Evolutionary conservation across 2,888 invertebrate genomes (phyloP), one percentile per base, ranked within the genome.

Genomic region (Argyra leucocephala): DNA sequence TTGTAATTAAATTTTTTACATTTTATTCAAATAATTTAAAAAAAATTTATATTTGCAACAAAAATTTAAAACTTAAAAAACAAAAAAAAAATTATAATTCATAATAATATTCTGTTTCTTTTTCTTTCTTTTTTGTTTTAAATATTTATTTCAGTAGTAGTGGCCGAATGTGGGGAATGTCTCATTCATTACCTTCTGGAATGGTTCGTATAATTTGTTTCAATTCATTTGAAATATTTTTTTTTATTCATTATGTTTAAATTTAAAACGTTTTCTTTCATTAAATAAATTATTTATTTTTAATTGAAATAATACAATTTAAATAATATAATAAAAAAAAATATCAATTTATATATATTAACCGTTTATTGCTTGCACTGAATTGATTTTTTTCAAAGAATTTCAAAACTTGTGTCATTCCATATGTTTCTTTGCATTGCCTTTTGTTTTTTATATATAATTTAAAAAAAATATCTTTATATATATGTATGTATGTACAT

Each of bases 171-270:
- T 79, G 79, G 77, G 79, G 79, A 72, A 80, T 80, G 78, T 80
- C 80, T 67, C 78, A 79, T 75, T 80, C 80, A 72, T 74, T 80
- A 71, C 80, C 80, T 68, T 80, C 80, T 15, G 80, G 80, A 78
- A 80, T 80, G 80, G 80, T 80, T 76, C 72, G 80, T 78, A 76
- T 74, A 66, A 66, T 64, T 68, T 71, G 62, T 63, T 66, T 62
- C 67, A 69, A 68, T 69, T 67, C 68, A 22, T 48, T 36, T 23
- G 23, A n/a, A 57, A 57, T 26, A 23, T 4, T 58, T 62, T 59
- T 58, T 57, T 48, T 60, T 36, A 63, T 65, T 63, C 57, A 37
- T 63, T 67, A 58, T 37, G 59, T 37, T 62, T 48, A 18, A 18
- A 48, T 12, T 48, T 48, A 1, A 48, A 48, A 7, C 10, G 5